phyloP scores from a whole-genome alignment of 2,113 vertebrate species.

The Perccottus glenii region DNA sequence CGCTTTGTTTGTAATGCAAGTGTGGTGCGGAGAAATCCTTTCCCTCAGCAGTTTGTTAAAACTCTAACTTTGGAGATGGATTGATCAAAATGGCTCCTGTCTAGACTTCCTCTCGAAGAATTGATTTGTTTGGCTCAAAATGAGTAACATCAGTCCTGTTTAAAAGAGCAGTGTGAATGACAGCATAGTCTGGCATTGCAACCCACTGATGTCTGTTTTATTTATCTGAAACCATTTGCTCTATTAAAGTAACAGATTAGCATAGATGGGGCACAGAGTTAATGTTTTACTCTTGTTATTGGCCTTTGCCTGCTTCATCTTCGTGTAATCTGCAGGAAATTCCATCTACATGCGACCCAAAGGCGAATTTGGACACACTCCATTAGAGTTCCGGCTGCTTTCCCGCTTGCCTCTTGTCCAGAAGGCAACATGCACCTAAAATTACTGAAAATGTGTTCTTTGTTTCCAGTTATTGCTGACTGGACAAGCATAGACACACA shows the following conservation, averaged over 20 bases:
- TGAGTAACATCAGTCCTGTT: not conserved
- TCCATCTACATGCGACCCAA: conserved; percentile 71
- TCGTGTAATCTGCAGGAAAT: conserved; percentile 79
- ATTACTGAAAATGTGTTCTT: conserved; percentile 31
- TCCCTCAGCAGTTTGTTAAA: conserved; percentile 1
- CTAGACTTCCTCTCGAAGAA: conserved; percentile 20
- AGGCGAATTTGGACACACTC: conserved; percentile 66
- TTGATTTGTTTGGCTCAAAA: conserved; percentile 27
- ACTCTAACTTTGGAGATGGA: conserved; percentile 12
- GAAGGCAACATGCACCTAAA: conserved; percentile 13
- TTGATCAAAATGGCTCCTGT: conserved; percentile 19
- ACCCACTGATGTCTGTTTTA: conserved; percentile 17
- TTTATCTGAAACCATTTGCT: conserved; percentile 43
- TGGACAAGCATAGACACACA: conserved; percentile 48
- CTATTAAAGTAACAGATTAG: conserved; percentile 49
- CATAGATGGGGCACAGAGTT: conserved; percentile 48
- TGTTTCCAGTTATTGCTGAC: conserved; percentile 42
- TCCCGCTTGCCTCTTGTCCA: conserved; percentile 49
- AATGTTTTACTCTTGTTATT: conserved; percentile 67
- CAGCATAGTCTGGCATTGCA: conserved; percentile 9
- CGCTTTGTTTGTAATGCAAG: not conserved
- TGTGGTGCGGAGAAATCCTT: not conserved
- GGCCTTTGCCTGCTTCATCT: conserved; percentile 58
- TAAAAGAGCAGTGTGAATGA: not conserved
- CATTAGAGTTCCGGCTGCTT: conserved; percentile 67